Base-by-base conservation (phyloP, 2,113 vertebrate genomes). In the Theropithecus gelada region DNA sequence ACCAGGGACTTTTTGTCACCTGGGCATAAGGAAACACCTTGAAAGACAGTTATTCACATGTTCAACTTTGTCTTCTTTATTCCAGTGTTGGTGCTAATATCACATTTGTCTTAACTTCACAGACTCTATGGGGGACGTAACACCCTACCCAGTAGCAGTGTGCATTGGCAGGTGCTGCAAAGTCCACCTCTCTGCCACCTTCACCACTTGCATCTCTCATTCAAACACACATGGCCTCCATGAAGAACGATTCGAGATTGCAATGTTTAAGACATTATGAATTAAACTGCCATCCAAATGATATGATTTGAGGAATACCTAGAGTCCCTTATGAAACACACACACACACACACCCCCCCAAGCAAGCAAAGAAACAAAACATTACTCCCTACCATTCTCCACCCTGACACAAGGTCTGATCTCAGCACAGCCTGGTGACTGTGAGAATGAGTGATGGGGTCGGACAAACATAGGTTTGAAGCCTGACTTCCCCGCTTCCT, bases 141-240 rank as follows among this genome's bases (percentile, higher is more conserved):
- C 38, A 18, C 35, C 20, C 16, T 1, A 9, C 4, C 40, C 0
- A 4, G 61, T 9, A 80, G 75, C 16, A 38, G 32, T 3, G 8
- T 3, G 3, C 5, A 0, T 1, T 7, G 27, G 76, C 2, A 48
- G 72, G 27, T 2, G 35, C 3, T 6, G 17, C 27, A 2, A 1
- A 6, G 32, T 1, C 45, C 1, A 10, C 57, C 7, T 40, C 76
- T 8, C 50, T 0, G 12, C 70, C 13, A 2, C 72, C 78, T 40
- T 70, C 45, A 32, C 30, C 3, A 6, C 43, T 25, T 1, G 55
- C 17, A 11, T 22, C 16, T 13, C 20, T 80, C 48, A 11, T 12
- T 45, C 43, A 35, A 3, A 52, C 45, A 6, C 0, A 6, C 7
- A 0, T 0, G 16, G 59, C 48, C 35, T 27, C 43, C 66, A 10